Evolutionary conservation across 23 tunicate genomes (phyloP), one percentile per base, ranked within the genome.

Genomic region (Trididemnum clinides): DNA sequence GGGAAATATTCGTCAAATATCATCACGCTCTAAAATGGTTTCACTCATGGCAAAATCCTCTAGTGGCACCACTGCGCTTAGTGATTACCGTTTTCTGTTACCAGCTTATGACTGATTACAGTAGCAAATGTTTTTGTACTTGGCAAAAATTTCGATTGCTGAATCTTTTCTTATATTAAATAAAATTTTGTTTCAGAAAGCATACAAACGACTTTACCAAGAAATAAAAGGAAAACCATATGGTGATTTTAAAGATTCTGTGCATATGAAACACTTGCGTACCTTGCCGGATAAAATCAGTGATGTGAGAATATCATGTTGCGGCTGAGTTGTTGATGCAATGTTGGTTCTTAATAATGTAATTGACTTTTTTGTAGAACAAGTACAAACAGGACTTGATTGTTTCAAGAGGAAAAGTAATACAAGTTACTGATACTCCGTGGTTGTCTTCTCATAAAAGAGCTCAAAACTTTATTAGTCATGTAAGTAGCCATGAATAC

Each of bases 301-400:
- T 76, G 97, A 92, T 38, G 97, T 92, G 51, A 76, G 91, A 39
- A 15, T 15, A 15, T 44, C 15, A 44, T 7, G 15, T 10, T 44
- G 10, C 15, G 54, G 15, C 15, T 44, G 54, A 7, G 54, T 15
- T 44, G 10, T 44, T 44, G 15, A 10, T 44, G 54, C 12, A 7
- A 7, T 44, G 54, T 7, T 15, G 15, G 12, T 44, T 7, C 10
- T 10, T 44, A 44, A 44, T 15, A 44, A 10, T 7, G 15, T 44
- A 44, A 44, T 44, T 7, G 10, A 15, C 10, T 44, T 29, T 20
- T 29, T 50, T 62, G 21, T 63, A 91, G 97, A 87, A 57, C 72
- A 91, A 91, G 50, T 91, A 91, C 88, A 82, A 82, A 39, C 97
- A 91, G 70, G 97, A 92, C 51, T 54, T 92, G 86, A 92, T 92